These are phyloP conservation scores for Vulpes ferrilata DNA, from an alignment of 2,113 vertebrate species.

Conservation along the genomic window DNA sequence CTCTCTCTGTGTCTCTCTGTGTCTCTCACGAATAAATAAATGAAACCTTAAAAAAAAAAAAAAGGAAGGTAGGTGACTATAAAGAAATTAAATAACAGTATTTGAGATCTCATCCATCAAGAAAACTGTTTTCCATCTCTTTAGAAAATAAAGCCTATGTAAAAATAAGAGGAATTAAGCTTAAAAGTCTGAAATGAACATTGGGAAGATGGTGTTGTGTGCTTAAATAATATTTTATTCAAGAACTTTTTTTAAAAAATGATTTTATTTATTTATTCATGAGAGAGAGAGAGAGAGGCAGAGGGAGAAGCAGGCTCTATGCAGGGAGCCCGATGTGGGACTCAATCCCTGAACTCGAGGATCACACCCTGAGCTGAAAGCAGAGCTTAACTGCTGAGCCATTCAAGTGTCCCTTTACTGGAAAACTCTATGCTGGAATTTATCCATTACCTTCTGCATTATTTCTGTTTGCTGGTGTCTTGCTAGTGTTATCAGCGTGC, in stretches of 20 bases:
- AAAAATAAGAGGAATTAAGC: conserved; percentile 39
- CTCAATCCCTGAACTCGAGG: too few species aligned
- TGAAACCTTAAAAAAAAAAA: neutral
- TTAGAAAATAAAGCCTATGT: conserved; percentile 29
- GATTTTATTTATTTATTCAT: too few species aligned
- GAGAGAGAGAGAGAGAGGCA: too few species aligned
- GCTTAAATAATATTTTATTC: neutral
- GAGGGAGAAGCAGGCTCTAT: too few species aligned
- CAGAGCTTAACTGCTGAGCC: too few species aligned
- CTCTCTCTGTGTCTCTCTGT: too few species aligned
- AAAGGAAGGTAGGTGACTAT: neutral
- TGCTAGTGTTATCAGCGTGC: neutral
- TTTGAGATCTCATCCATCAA: neutral
- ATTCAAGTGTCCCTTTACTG: neutral
- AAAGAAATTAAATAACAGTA: conserved; percentile 36
- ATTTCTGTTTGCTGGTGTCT: neutral
- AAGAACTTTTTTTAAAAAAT: neutral
- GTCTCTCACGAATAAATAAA: too few species aligned
- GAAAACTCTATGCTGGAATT: neutral
- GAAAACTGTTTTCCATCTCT: neutral
- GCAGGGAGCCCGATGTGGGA: too few species aligned
- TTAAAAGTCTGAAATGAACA: neutral
- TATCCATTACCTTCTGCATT: neutral
- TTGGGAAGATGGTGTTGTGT: neutral
- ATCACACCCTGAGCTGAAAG: too few species aligned